These are phyloP conservation scores for Pseudomugil gertrudae DNA, from an alignment of 2,797 vertebrate species.

Conservation along the genomic window DNA sequence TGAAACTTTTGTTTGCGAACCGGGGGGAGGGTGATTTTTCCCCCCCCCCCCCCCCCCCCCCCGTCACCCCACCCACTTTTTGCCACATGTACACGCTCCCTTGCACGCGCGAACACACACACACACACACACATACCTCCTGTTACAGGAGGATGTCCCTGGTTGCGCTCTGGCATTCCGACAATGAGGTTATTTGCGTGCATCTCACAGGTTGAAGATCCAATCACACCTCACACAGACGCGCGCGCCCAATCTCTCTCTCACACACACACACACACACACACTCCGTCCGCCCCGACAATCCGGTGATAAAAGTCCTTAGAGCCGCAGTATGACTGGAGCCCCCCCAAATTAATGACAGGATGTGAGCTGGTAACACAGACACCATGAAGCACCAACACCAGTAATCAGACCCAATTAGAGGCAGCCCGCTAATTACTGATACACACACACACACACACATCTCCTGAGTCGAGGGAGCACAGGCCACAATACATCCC, in stretches of 20 bases:
- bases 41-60: constrained; percentile 72
- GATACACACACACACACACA: constrained; percentile 26
- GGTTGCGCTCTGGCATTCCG: constrained; percentile 26
- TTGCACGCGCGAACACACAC: constrained; percentile 26
- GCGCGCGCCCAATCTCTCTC: neutral
- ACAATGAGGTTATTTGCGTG: constrained; percentile 17
- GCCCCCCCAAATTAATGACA: constrained; percentile 53
- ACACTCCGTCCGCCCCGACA: constrained; percentile 19
- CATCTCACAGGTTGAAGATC: constrained; percentile 14
- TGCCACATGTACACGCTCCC: constrained; percentile 44
- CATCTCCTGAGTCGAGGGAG: constrained; percentile 40
- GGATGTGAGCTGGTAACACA: constrained; percentile 67
- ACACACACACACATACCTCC: constrained; percentile 28
- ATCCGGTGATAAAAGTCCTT: constrained; percentile 61
- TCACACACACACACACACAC: too few relatives aligned
- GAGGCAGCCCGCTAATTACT: constrained; percentile 77
- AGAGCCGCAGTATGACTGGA: constrained; percentile 63
- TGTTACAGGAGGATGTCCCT: constrained; percentile 38
- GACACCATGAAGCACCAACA: constrained; percentile 65
- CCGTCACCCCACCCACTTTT: constrained; percentile 70
- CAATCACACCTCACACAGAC: constrained; percentile 13
- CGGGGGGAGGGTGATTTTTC: constrained; percentile 71
- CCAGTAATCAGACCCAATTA: constrained; percentile 74
- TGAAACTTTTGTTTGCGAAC: constrained; percentile 60
- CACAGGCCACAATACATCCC: constrained; percentile 67